These are phyloP conservation scores for Archips crataeganus DNA, from an alignment of 2,888 invertebrate genomes.

Conservation along the genomic window DNA sequence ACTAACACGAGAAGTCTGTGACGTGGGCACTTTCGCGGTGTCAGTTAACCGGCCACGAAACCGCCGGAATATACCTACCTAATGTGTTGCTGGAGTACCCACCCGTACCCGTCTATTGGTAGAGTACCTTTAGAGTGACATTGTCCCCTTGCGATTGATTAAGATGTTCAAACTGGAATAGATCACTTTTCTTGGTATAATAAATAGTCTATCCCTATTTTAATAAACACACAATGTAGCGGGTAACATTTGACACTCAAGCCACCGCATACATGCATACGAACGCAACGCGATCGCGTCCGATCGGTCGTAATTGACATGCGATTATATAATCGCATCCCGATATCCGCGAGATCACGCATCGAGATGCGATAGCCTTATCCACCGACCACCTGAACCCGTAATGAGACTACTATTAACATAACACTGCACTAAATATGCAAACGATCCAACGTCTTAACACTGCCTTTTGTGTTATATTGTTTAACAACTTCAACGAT, in stretches of 20 bases:
- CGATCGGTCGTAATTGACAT: slow-evolving; percentile 83
- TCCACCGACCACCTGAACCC: slow-evolving; percentile 69
- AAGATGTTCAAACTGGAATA: background rate
- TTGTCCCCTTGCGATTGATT: no score
- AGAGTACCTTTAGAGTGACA: no score
- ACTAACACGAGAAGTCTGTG: no score
- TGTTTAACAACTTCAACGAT: slow-evolving; percentile 26
- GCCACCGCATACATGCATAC: slow-evolving; percentile 74
- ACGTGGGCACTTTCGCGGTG: no score
- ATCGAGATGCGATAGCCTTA: slow-evolving; percentile 77
- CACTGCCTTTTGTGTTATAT: slow-evolving; percentile 32
- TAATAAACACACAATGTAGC: slow-evolving; percentile 30
- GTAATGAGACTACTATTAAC: slow-evolving; percentile 73
- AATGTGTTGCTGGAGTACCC: no score
- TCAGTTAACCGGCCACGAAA: no score
- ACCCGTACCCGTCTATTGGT: no score
- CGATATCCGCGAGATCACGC: slow-evolving; percentile 76
- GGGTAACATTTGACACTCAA: slow-evolving; percentile 48
- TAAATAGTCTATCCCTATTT: background rate
- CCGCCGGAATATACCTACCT: no score
- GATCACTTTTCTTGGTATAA: background rate
- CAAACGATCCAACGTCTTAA: slow-evolving; percentile 36
- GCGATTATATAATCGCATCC: slow-evolving; percentile 62
- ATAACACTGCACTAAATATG: slow-evolving; percentile 54
- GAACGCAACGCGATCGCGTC: slow-evolving; percentile 77